Evolutionary conservation across 2,113 vertebrate species (phyloP), one percentile per base, ranked within the genome.

Genomic region (Salvelinus namaycush): DNA sequence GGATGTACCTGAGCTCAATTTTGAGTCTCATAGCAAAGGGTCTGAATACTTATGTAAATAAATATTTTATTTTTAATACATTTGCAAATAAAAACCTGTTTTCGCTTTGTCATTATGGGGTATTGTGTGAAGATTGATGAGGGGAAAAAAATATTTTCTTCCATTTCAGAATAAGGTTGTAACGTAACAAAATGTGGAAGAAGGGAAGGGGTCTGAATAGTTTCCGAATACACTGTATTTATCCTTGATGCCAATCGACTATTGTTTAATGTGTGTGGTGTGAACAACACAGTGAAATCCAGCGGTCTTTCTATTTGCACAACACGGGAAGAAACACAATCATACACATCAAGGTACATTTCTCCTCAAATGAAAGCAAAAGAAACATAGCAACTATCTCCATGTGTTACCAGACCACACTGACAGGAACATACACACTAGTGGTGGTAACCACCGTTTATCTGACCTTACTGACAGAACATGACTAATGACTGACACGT

Each of bases 371-470:
- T 5, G 20, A 60, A 60, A 60, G 57, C 57, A 20, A 60, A 60
- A 60, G 22, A 14, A 77, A 74, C 76, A 70, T 76, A 84, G 66
- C 73, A 79, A 81, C 84, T 5, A 76, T 75, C 68, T 54, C 78
- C 12, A 73, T 11, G 39, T 44, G 1, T 9, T 22, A 51, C 54
- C 31, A 72, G 26, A 48, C 5, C 8, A 29, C 34, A 14, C 18
- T 20, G 9, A 13, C 60, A 34, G 27, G 14, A 24, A 74, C 51
- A 59, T 20, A 71, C 64, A 26, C 73, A 62, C 71, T 68, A 11
- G 48, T 68, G 34, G 48, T 73, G 64, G 76, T 74, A 4, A 59
- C 39, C 4, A 24, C 51, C 18, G 16, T 54, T 54, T 5, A 18
- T 54, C 51, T 54, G 51, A 54, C 26, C 16, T 64, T 67, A 67